Percentiles rank a stretch among this genome's conserved stretches.
Evolutionary conservation across 1,140 invertebrate genomes (phyloP).

Genomic region (Bombus superbus): DNA sequence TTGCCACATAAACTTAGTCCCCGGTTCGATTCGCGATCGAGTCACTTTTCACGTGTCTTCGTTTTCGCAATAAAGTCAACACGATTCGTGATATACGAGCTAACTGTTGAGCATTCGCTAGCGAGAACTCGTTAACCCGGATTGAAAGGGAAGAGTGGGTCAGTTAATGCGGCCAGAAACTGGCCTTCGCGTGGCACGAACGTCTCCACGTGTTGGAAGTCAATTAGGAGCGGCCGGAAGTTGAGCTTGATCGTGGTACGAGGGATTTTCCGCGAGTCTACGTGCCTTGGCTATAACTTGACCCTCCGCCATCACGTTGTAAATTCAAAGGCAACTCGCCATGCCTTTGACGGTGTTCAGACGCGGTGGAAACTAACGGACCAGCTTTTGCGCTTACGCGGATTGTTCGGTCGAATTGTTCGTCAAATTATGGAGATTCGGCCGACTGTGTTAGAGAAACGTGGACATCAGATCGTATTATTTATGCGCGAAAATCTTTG

Average conservation of each 20-base stretch:
- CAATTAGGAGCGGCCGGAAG: slow-evolving; percentile 65
- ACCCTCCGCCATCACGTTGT: background rate
- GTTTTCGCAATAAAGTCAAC: background rate
- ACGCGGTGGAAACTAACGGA: background rate
- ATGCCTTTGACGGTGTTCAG: background rate
- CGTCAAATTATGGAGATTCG: background rate
- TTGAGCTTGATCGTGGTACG: background rate
- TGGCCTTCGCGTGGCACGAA: slow-evolving; percentile 26
- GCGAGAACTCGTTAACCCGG: background rate
- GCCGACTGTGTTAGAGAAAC: background rate
- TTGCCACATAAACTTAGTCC: background rate
- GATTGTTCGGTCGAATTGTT: background rate
- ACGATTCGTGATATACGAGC: too few species aligned
- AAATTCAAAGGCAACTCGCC: slow-evolving; percentile 20
- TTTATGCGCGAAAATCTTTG: too few species aligned
- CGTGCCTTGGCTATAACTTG: slow-evolving; percentile 32
- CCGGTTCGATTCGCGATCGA: background rate
- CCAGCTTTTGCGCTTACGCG: background rate
- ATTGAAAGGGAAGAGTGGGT: background rate
- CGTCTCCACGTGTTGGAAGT: slow-evolving; percentile 48
- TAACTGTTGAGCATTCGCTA: background rate
- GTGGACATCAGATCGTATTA: too few species aligned
- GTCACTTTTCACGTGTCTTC: too few species aligned
- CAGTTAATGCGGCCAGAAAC: background rate
- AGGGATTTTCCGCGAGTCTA: slow-evolving; percentile 33